These are phyloP conservation scores for Camponotus vicinus DNA, from an alignment of 1,140 invertebrate species.

Conservation along the genomic window DNA sequence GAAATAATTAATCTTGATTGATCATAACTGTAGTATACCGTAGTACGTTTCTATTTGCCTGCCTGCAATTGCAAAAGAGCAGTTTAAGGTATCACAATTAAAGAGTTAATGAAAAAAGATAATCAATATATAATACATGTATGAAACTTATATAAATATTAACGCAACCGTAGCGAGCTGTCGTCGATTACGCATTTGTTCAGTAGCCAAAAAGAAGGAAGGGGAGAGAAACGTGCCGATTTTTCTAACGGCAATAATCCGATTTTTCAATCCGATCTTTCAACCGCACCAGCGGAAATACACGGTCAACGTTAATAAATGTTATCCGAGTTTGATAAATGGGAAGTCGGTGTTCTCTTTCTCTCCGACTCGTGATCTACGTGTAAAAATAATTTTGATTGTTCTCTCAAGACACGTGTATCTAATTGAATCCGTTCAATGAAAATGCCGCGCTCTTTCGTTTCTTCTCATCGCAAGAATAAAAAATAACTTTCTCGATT, in stretches of 20 bases:
- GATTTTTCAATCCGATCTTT: neutral
- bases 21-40: too few species aligned
- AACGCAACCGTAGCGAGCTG: neutral
- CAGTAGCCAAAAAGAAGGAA: neutral
- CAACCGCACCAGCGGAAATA: conserved; percentile 5
- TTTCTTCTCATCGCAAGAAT: neutral
- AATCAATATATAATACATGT: too few species aligned
- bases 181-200: neutral
- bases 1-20: neutral
- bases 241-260: neutral
- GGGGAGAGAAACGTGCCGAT: neutral
- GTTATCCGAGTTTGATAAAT: conserved; percentile 12
- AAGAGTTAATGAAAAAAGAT: neutral
- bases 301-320: conserved; percentile 25
- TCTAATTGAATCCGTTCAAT: neutral
- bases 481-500: neutral
- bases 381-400: conserved; percentile 1
- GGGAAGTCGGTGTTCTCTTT: neutral
- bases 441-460: neutral
- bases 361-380: neutral
- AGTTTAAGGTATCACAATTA: neutral
- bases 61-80: neutral
- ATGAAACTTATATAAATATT: neutral
- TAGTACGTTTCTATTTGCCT: too few species aligned
- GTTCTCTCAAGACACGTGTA: neutral